phyloP scores from a whole-genome alignment of 2,797 vertebrate genomes.

The Prionace glauca region DNA sequence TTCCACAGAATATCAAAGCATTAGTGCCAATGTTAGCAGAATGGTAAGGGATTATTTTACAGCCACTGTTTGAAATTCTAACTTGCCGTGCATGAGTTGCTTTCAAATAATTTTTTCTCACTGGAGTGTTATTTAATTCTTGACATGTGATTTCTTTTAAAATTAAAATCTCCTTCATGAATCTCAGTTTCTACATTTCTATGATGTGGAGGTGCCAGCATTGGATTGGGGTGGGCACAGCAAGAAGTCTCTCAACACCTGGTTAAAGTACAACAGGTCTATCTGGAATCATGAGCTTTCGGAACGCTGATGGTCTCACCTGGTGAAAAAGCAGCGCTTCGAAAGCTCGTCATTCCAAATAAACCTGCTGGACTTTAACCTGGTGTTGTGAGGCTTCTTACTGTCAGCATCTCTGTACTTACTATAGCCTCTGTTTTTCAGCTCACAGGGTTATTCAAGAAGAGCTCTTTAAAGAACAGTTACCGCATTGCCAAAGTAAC shows the following conservation, averaged over 20 bases:
- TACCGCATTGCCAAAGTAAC: background rate
- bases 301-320: too few species aligned
- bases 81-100: background rate
- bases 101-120: background rate
- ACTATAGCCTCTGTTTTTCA: background rate
- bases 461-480: background rate
- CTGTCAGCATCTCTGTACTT: too few species aligned
- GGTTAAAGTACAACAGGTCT: too few species aligned
- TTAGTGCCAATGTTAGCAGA: background rate
- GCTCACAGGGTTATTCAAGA: background rate
- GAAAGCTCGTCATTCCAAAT: too few species aligned
- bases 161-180: background rate
- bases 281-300: too few species aligned
- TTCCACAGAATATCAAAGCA: background rate
- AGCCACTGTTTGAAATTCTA: background rate
- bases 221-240: too few species aligned
- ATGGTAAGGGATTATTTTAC: slow-evolving; percentile 5
- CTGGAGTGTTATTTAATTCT: background rate
- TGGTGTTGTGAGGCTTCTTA: too few species aligned
- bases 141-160: background rate
- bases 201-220: too few species aligned
- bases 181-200: background rate
- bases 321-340: too few species aligned
- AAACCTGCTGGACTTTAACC: too few species aligned
- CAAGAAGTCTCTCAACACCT: too few species aligned